Conservation (phyloP, 2,797 vertebrate genomes). For the Gorsachius magnificus region DNA sequence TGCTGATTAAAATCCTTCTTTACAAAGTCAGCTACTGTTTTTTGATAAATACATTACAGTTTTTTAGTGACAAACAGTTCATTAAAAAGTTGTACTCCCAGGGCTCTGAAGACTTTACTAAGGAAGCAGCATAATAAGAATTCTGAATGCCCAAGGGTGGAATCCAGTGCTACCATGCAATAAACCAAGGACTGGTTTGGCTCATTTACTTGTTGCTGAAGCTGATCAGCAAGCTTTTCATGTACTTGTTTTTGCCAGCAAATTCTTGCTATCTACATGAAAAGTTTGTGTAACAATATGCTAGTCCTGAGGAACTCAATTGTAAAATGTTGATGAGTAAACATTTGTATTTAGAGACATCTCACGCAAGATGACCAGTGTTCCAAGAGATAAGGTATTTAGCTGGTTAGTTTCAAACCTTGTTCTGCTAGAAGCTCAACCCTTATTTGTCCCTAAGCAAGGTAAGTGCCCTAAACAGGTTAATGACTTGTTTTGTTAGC, state of each 20-base stretch:
- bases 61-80: background rate
- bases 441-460: background rate
- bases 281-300: background rate
- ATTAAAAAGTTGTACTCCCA: background rate
- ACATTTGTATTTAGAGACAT: background rate
- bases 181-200: background rate
- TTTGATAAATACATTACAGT: background rate
- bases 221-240: background rate
- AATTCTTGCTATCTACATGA: background rate
- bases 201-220: background rate
- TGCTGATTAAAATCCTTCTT: background rate
- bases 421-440: background rate
- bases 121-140: background rate
- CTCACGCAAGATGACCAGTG: background rate
- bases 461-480: background rate
- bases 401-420: background rate
- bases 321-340: background rate
- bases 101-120: background rate
- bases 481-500: background rate
- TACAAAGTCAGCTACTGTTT: background rate
- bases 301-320: background rate
- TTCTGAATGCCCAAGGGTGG: background rate
- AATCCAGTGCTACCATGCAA: background rate
- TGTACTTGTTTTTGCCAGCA: background rate
- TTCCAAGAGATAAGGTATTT: background rate